phyloP scores from a whole-genome alignment of 2,113 vertebrate species.

The Turnix velox region DNA sequence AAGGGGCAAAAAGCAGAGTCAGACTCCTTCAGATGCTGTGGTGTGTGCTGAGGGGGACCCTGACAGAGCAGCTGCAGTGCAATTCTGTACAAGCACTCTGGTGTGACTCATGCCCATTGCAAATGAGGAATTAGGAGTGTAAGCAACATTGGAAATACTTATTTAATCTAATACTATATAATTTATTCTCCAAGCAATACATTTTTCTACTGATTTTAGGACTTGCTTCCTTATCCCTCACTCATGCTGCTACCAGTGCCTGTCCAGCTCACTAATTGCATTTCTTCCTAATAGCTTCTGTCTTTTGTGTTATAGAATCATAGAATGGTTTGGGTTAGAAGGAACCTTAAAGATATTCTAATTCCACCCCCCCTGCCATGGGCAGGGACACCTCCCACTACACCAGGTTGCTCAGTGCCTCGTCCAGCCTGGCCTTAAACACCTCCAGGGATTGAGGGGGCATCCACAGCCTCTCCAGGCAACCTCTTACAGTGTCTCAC shows the following conservation, averaged over 20 bases:
- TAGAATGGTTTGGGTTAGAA: too few species aligned
- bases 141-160: not conserved
- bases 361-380: too few species aligned
- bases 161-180: not conserved
- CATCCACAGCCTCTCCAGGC: too few species aligned
- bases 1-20: not conserved
- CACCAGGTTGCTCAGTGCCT: too few species aligned
- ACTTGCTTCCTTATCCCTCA: not conserved
- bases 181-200: not conserved
- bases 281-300: not conserved
- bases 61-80: not conserved
- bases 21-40: not conserved
- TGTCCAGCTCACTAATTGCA: not conserved
- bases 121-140: not conserved
- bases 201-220: not conserved
- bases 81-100: not conserved
- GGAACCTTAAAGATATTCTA: too few species aligned
- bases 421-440: too few species aligned
- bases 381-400: too few species aligned
- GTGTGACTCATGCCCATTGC: not conserved
- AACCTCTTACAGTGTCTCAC: too few species aligned
- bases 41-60: not conserved
- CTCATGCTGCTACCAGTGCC: not conserved
- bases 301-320: not conserved
- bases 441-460: too few species aligned